These are phyloP conservation scores for Calameuta idolon DNA, from an alignment of 2,888 invertebrate species.

Conservation along the genomic window DNA sequence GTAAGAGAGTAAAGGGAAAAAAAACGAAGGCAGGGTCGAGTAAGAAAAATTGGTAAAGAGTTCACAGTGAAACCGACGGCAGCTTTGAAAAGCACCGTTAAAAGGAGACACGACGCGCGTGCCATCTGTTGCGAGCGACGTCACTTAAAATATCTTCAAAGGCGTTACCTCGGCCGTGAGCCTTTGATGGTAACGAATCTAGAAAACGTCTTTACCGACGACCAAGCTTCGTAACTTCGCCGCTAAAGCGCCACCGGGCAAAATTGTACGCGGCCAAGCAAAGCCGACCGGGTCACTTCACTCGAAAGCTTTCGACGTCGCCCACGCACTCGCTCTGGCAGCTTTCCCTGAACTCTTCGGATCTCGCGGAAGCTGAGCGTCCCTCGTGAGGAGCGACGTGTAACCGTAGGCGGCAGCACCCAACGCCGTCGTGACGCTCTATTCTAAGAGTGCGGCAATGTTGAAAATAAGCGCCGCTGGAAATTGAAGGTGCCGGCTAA, in stretches of 20 bases:
- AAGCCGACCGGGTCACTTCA: background rate
- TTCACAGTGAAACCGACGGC: background rate
- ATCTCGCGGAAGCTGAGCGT: constrained; percentile 16
- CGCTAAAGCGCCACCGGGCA: background rate
- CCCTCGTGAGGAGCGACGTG: background rate
- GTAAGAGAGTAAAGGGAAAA: background rate
- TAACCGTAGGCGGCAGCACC: constrained; percentile 30
- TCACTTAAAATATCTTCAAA: background rate
- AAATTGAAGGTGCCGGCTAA: constrained; percentile 59
- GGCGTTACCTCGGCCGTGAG: background rate
- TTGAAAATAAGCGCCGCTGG: constrained; percentile 63
- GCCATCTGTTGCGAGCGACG: background rate
- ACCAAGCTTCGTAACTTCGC: background rate
- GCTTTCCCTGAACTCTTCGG: constrained; percentile 34
- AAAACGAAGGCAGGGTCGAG: background rate
- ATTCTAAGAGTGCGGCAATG: constrained; percentile 36
- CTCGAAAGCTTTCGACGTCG: background rate
- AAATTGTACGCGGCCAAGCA: background rate
- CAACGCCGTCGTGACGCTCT: constrained; percentile 31
- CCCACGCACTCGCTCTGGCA: constrained; percentile 20
- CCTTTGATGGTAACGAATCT: background rate
- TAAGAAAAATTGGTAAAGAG: background rate
- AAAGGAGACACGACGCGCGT: background rate
- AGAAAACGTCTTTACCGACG: background rate
- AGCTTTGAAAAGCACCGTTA: background rate